These are phyloP conservation scores for Pseudochaenichthys georgianus DNA, from an alignment of 2,797 vertebrate species.

Conservation along the genomic window DNA sequence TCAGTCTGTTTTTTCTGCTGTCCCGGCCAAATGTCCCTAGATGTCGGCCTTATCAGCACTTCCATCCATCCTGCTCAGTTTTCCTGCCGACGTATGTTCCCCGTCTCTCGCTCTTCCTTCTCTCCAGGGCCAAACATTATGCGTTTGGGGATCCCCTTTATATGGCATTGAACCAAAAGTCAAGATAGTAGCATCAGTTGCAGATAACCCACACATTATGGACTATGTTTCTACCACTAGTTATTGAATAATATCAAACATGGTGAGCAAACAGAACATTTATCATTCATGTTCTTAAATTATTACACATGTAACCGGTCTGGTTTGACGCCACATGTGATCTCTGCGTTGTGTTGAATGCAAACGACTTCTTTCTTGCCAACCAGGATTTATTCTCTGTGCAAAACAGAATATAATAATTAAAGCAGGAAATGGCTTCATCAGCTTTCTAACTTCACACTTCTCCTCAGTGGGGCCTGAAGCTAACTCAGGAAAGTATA, in stretches of 20 bases:
- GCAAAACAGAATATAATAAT: too few relatives aligned
- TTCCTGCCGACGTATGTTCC: slow-evolving; percentile 71
- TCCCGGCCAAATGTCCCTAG: slow-evolving; percentile 73
- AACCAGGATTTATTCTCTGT: too few relatives aligned
- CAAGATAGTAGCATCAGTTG: slow-evolving; percentile 24
- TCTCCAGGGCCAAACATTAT: slow-evolving; percentile 54
- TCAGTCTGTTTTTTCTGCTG: slow-evolving; percentile 62
- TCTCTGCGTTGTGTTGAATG: too few relatives aligned
- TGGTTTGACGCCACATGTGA: too few relatives aligned
- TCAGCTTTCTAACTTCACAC: too few relatives aligned
- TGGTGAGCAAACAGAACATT: not conserved
- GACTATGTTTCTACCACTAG: not conserved
- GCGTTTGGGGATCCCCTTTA: slow-evolving; percentile 64
- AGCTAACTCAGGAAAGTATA: too few relatives aligned
- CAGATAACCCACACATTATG: slow-evolving; percentile 13
- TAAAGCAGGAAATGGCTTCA: too few relatives aligned
- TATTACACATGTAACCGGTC: not conserved
- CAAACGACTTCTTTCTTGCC: too few relatives aligned
- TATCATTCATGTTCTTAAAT: not conserved
- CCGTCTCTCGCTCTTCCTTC: slow-evolving; percentile 33
- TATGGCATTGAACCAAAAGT: slow-evolving; percentile 51
- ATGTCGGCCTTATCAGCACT: slow-evolving; percentile 80
- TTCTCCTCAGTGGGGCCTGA: too few relatives aligned
- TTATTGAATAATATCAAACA: slow-evolving; percentile 8
- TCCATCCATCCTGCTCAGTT: slow-evolving; percentile 80